Evolutionary conservation across 2,113 vertebrate genomes (phyloP).

Genomic region (Cynocephalus volans): DNA sequence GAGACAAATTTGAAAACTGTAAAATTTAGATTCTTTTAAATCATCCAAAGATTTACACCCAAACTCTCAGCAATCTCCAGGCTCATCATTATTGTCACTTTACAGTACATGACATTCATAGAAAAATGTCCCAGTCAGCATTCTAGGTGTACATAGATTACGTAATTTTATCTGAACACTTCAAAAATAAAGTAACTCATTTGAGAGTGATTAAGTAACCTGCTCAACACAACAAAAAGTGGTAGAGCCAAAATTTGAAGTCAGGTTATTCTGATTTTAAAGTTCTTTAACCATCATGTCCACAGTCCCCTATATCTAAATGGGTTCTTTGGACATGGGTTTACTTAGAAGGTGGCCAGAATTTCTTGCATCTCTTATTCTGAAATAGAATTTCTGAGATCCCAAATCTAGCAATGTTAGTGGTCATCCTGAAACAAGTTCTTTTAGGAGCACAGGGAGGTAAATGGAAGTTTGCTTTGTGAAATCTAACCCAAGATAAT

Average conservation of each 20-base stretch:
- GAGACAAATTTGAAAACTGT: neutral
- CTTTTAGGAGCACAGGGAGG: neutral
- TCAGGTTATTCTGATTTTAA: conserved; percentile 26
- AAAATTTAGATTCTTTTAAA: neutral
- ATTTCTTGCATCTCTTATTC: neutral
- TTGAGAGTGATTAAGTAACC: neutral
- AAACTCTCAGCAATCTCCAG: neutral
- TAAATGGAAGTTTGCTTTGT: conserved; percentile 39
- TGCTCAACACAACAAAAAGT: neutral
- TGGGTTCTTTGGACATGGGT: neutral
- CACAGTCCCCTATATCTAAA: neutral
- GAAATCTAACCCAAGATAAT: neutral
- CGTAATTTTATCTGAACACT: neutral
- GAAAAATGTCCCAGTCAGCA: neutral
- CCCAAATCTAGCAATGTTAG: neutral
- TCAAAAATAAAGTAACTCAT: neutral
- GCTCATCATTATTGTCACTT: neutral
- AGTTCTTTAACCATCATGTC: neutral
- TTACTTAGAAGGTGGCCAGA: conserved; percentile 5
- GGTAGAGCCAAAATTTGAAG: neutral
- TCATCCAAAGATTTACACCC: neutral
- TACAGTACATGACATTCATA: neutral
- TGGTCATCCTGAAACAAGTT: neutral
- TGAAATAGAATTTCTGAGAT: neutral
- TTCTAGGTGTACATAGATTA: neutral